These are phyloP conservation scores for Brenthis hecate DNA, from an alignment of 2,888 invertebrate species.

Conservation along the genomic window DNA sequence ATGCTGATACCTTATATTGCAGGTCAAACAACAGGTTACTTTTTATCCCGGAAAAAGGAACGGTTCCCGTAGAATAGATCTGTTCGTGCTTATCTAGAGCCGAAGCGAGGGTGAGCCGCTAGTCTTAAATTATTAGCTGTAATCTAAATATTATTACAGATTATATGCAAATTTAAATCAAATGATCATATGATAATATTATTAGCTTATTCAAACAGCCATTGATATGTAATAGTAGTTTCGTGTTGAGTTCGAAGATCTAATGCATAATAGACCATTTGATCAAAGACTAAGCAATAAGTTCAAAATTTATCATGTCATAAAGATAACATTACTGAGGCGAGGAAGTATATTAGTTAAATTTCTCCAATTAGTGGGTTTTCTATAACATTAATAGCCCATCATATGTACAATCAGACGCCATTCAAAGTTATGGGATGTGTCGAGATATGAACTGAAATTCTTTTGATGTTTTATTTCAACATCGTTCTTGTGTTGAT, in stretches of 20 bases:
- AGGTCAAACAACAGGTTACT: no score
- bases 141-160: no score
- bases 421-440: conserved; percentile 30
- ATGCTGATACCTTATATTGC: no score
- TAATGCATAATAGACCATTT: conserved; percentile 20
- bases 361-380: conserved; percentile 53
- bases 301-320: conserved; percentile 48
- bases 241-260: not conserved
- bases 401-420: conserved; percentile 45
- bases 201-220: no score
- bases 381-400: conserved; percentile 53
- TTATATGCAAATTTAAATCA: no score
- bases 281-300: conserved; percentile 39
- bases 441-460: conserved; percentile 3
- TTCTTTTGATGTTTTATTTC: conserved; percentile 4
- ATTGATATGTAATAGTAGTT: no score
- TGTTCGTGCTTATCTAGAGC: no score
- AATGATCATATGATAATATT: no score
- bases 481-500: not conserved
- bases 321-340: conserved; percentile 51
- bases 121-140: no score
- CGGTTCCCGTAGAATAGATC: no score
- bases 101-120: no score
- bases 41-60: no score
- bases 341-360: conserved; percentile 40